Base-by-base conservation (phyloP, 2,888 invertebrate genomes). In the Eudasyphora cyanicolor region DNA sequence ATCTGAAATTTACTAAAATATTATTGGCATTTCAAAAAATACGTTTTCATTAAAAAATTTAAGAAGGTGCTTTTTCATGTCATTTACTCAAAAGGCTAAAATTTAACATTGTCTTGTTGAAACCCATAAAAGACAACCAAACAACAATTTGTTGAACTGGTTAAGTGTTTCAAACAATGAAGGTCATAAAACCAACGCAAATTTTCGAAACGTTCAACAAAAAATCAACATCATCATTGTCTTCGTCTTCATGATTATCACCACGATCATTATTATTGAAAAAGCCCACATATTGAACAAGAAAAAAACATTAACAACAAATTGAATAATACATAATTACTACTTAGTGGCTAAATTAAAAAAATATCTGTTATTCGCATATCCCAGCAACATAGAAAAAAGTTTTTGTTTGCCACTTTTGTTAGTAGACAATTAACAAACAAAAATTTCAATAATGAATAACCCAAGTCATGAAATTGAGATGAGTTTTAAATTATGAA, bases 101-200 rank as follows among this genome's bases (percentile, higher is more conserved):
- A 62, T n/a, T 49, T 71, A 51, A 75, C 45, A 51, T 19, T 32
- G 14, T 29, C 21, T 75, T 6, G 6, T 49, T 35, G 2, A 67
- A 51, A 10, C 14, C 3, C 19, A 42, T n/a, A 24, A 45, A 45
- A 45, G 45, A 45, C 45, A n/a, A 4, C 19, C 8, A 69, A n/a
- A 42, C n/a, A 42, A 67, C 57, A 10, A 35, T 6, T 76, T n/a
- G 60, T 74, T 76, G 49, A 79, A 73, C 14, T 42, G 19, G 54
- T 71, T 80, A 60, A 78, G 29, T 77, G 60, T 76, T 78, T 76
- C 62, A 77, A 73, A 67, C 81, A 73, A 54, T 60, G 81, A 81
- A 84, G 84, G 78, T 84, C 78, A 69, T 60, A 71, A 73, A 84
- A 73, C 81, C 81, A 81, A 84, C 84, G 84, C 84, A 77, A 80